Percentiles rank a stretch among this genome's conserved stretches.
Evolutionary conservation across 2,113 vertebrate species (phyloP).

Genomic region (Neomonachus schauinslandi): DNA sequence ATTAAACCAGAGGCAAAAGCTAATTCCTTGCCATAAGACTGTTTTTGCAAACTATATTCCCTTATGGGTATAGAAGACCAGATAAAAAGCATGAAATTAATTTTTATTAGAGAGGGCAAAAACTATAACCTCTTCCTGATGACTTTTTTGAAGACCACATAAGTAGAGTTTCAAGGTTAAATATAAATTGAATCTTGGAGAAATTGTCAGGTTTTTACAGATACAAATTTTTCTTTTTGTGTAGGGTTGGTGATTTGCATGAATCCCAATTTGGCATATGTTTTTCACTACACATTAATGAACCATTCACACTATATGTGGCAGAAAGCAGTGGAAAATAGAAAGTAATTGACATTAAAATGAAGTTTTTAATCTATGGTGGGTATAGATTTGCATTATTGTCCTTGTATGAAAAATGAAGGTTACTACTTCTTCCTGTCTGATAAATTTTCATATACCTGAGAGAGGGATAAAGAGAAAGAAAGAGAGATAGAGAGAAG

Average conservation of each 20-base stretch:
- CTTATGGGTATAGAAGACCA: neutral
- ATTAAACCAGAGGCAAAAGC: neutral
- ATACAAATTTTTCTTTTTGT: constrained; percentile 46
- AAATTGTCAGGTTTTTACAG: constrained; percentile 23
- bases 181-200: constrained; percentile 47
- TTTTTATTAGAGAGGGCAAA: neutral
- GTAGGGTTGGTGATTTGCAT: constrained; percentile 48
- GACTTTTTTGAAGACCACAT: constrained; percentile 6
- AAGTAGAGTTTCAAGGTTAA: constrained; percentile 50
- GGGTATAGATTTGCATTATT: constrained; percentile 40
- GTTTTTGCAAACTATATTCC: neutral
- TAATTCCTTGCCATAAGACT: neutral
- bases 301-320: constrained; percentile 60
- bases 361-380: neutral
- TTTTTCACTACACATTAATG: constrained; percentile 66
- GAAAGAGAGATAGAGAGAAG: neutral
- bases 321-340: constrained; percentile 61
- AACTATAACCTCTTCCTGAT: neutral
- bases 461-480: neutral
- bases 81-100: neutral
- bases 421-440: neutral
- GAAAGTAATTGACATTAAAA: constrained; percentile 42
- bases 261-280: constrained; percentile 59
- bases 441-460: neutral
- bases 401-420: constrained; percentile 54